Conservation (phyloP, 2,113 vertebrate genomes). For the Hippocampus guttulatus region DNA sequence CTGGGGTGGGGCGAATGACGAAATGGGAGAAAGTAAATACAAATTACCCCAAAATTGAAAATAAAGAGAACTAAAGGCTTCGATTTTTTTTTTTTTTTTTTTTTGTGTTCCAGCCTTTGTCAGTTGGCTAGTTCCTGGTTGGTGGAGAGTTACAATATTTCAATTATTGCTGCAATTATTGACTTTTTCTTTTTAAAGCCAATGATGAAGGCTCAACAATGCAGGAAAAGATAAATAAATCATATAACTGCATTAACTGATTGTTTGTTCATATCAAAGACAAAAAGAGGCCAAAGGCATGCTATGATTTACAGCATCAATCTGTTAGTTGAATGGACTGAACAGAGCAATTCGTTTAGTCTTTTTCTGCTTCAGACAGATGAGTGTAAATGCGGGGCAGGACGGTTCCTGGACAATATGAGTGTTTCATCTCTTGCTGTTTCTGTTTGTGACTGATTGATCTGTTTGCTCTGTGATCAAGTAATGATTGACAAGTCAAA, state of each 20-base stretch:
- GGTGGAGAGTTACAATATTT: no score
- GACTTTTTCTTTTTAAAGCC: constrained; percentile 39
- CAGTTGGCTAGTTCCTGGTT: no score
- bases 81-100: no score
- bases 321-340: constrained; percentile 8
- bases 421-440: constrained; percentile 28
- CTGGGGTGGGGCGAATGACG: no score
- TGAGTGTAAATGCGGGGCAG: constrained; percentile 16
- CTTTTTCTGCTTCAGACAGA: constrained; percentile 25
- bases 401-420: background rate
- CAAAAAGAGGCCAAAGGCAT: constrained; percentile 15
- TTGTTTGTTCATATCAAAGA: constrained; percentile 42
- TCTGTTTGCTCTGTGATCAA: constrained; percentile 20
- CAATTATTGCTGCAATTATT: constrained; percentile 15
- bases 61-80: no score
- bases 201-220: constrained; percentile 34
- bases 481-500: constrained; percentile 25
- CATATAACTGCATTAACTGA: constrained; percentile 42
- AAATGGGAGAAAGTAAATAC: no score
- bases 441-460: constrained; percentile 38
- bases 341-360: constrained; percentile 38
- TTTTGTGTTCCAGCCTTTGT: no score
- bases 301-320: constrained; percentile 10
- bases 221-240: constrained; percentile 37
- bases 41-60: no score